Evolutionary conservation across 2,888 invertebrate species (phyloP).

Genomic region (Salpingus planirostris): DNA sequence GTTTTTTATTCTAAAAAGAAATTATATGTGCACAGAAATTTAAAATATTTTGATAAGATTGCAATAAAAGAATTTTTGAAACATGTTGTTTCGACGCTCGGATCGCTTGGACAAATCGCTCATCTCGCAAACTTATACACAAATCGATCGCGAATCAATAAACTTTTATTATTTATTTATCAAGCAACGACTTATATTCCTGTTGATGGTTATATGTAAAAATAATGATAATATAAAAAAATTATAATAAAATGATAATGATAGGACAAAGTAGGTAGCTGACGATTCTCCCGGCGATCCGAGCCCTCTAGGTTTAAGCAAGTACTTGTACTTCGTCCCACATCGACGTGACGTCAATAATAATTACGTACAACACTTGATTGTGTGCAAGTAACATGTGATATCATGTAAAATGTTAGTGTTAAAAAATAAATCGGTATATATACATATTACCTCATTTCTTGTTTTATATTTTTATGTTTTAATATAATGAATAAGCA

Average conservation of each 20-base stretch:
- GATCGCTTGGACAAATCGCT: conserved; percentile 13
- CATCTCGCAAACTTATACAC: no score
- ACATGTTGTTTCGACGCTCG: conserved; percentile 17
- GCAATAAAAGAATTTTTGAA: conserved; percentile 32
- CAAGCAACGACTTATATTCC: no score
- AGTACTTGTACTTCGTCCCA: conserved; percentile 40
- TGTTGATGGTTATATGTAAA: no score
- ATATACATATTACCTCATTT: conserved; percentile 40
- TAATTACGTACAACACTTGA: conserved; percentile 43
- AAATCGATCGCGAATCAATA: no score
- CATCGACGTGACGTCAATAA: conserved; percentile 44
- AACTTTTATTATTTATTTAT: no score
- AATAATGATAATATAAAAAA: not conserved
- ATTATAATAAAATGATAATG: not conserved
- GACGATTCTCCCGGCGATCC: conserved; percentile 18
- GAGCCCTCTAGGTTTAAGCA: conserved; percentile 22
- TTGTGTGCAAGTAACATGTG: conserved; percentile 45
- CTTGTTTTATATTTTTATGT: conserved; percentile 39
- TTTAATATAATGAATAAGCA: conserved; percentile 30
- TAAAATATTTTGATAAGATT: conserved; percentile 42
- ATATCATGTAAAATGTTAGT: conserved; percentile 46
- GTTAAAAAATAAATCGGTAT: conserved; percentile 44
- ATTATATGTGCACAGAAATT: conserved; percentile 36
- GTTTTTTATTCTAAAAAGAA: conserved; percentile 38
- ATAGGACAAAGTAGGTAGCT: not conserved